Evolutionary conservation across 2,888 invertebrate species (phyloP), one percentile per base, ranked within the genome.

Genomic region (Punctoribates punctum): DNA sequence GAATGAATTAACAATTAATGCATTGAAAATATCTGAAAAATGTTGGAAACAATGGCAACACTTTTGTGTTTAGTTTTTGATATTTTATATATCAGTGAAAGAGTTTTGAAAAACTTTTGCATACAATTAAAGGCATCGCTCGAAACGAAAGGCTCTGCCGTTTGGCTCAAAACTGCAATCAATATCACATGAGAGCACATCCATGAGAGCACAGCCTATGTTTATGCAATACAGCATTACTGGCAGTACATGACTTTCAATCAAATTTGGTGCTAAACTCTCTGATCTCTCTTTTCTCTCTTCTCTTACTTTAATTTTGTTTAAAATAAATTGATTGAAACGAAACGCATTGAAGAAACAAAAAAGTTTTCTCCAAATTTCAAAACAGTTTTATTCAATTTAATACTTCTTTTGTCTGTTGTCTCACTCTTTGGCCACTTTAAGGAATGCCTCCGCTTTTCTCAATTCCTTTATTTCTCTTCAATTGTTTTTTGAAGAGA

Each of bases 31-130:
- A n/a, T 25, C 25, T 17, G 9, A 38, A 65, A 34, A 34, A 29
- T 65, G 34, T 54, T 65, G 42, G 23, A 70, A 70, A 70, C 70
- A 70, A 70, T 70, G 42, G 70, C 70, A 70, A 42, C 38, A 70
- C 70, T 70, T 70, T 70, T 65, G 65, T 17, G 34, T 65, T 57
- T 20, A 65, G 17, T 65, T 65, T 65, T 57, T 48, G 46, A 34
- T 34, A 48, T 15, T 17, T 48, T 57, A 20, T 38, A 65, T 65
- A 65, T 65, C 65, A 65, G 34, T 25, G 34, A 65, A 34, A 65
- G n/a, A 6, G 11, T 20, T 54, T 20, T 48, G 25, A 25, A n/a
- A 17, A n/a, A 54, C 4, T 34, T 34, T 34, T 34, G 34, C 34
- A 34, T 34, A 34, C 34, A 34, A 34, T 34, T 34, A 34, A 34